phyloP scores from a whole-genome alignment of 2,888 invertebrate species.

The Melipona bicolor region DNA sequence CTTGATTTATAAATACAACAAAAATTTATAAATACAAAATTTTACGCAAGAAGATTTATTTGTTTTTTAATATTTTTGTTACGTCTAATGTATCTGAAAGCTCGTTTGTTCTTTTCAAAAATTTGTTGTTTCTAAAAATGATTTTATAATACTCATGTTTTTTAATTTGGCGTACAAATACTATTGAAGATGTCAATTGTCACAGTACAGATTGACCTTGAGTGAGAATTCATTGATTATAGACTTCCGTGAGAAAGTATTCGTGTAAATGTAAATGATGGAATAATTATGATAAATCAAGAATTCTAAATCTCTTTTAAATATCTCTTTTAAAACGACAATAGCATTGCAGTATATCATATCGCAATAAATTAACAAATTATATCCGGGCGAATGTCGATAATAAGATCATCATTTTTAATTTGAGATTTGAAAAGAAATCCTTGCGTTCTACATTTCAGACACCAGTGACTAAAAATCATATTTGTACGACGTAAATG shows the following conservation, averaged over 20 bases:
- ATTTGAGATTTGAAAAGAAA: slow-evolving; percentile 41
- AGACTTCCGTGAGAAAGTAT: not conserved
- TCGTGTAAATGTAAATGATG: not conserved
- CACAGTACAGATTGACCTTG: not conserved
- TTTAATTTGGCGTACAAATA: not conserved
- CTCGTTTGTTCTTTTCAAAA: not conserved
- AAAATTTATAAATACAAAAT: not conserved
- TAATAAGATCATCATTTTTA: slow-evolving; percentile 3
- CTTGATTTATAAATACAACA: not conserved
- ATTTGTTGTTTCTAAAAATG: not conserved
- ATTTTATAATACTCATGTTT: not conserved
- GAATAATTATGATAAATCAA: not conserved
- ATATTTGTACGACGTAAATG: slow-evolving; percentile 75
- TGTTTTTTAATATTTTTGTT: not conserved
- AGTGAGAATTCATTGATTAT: not conserved
- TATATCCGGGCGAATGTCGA: too few relatives aligned
- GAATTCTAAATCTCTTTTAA: not conserved
- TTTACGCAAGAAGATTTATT: not conserved
- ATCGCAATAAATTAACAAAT: not conserved
- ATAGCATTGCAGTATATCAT: not conserved
- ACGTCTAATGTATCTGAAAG: not conserved
- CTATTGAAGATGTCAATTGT: not conserved
- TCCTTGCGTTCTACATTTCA: slow-evolving; percentile 77
- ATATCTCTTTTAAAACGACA: not conserved
- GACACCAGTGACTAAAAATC: slow-evolving; percentile 76